A percentile compares a stretch with the other conserved stretches of the same genome.
phyloP scores from a whole-genome alignment of 2,888 invertebrate species.

The Athalia circularis region DNA sequence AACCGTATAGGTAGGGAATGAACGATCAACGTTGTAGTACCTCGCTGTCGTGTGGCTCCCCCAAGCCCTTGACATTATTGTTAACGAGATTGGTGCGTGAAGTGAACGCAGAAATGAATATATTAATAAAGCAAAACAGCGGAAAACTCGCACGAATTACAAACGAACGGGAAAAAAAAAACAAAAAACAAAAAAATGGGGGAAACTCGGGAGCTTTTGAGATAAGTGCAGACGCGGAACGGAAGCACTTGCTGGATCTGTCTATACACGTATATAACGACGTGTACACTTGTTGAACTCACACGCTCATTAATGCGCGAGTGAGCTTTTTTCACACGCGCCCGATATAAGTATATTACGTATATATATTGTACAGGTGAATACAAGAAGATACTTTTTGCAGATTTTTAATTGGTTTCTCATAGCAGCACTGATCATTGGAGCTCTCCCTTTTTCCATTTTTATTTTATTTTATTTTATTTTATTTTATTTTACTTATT shows the following conservation, averaged over 20 bases:
- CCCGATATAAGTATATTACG: no score
- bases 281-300: no score
- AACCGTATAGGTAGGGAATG: not conserved
- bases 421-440: conserved; percentile 15
- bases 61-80: conserved; percentile 17
- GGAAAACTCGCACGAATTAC: no score
- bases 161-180: no score
- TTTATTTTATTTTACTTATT: conserved; percentile 14
- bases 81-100: conserved; percentile 28
- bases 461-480: conserved; percentile 18
- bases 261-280: no score
- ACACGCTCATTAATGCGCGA: not conserved
- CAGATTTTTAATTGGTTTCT: conserved; percentile 31
- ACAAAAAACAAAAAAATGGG: not conserved
- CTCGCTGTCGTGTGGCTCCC: not conserved
- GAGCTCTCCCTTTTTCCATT: not conserved
- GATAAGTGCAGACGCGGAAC: conserved; percentile 16
- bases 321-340: not conserved
- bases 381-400: conserved; percentile 14
- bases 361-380: no score
- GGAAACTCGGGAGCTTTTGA: not conserved
- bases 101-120: conserved; percentile 21
- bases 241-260: not conserved
- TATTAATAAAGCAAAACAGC: no score
- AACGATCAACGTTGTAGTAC: conserved; percentile 14